Evolutionary conservation across 2,888 invertebrate species (phyloP), one percentile per base, ranked within the genome.

Genomic region (Nezara viridula): DNA sequence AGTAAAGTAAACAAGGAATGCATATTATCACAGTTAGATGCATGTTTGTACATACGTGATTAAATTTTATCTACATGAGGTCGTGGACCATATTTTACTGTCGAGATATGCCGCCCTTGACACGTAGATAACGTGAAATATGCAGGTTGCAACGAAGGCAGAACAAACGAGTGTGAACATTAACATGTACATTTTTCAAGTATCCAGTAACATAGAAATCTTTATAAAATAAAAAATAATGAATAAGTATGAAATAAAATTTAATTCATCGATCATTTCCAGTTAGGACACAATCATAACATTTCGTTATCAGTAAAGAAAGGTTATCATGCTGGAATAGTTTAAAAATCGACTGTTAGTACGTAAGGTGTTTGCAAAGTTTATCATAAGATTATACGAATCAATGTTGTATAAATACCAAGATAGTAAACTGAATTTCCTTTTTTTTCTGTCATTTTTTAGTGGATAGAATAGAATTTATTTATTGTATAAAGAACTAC

Each of bases 71-170:
- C 66, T 7, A 37, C 32, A 6, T 19, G 66, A 73, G 66, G 66
- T 73, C 66, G 66, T 73, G 66, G 66, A 37, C 32, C 32, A 73
- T 73, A 73, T 73, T 73, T 73, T 37, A 73, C 37, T 6, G 66
- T 37, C 66, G 66, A 7, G 37, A 73, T 73, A 37, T 37, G 66
- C 37, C 37, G 37, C 9, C 66, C 66, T 73, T 73, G 66, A 32
- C 32, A 32, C 37, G 19, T 3, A 73, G 66, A 73, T 73, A 73
- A 32, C 37, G 66, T 73, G 37, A 73, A 32, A 73, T 73, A 37
- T 73, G 66, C 66, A 73, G 66, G 66, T 73, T 73, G 66, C 66
- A 73, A 37, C 37, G 32, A 73, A 60, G 19, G 60, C 60, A 16
- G 60, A 4, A 73, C 19, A 9, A 10, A 7, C 32, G 21, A 37